Evolutionary conservation across 2,113 vertebrate genomes (phyloP), one percentile per base, ranked within the genome.

Genomic region (Leptodactylus fuscus): DNA sequence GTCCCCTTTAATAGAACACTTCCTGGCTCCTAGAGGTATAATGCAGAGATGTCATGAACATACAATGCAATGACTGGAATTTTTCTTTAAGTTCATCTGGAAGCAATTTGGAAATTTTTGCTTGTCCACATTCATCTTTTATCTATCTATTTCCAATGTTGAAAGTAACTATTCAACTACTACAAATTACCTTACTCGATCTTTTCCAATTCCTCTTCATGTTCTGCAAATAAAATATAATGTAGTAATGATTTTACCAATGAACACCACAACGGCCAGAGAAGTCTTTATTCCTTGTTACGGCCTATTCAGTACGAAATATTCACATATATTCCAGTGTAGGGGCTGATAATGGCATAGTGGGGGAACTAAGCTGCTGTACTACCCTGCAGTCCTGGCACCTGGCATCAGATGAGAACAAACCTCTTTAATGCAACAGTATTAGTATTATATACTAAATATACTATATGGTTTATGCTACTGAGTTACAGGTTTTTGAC

Each of bases 181-280:
- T 94, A 94, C 91, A 93, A 92, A 95, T 99, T 99, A 99, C 98
- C 97, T 99, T 99, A 97, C 97, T 97, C 94, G 97, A 96, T 96
- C 97, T 95, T 96, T 98, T 98, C 96, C 97, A 99, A 96, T 95
- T 98, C 96, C 97, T 98, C 97, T 96, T 97, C 96, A 97, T 96
- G 91, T 95, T 98, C 98, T 99, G 97, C 92, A 96, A 97, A 98
- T 93, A 93, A 98, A 97, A 98, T 95, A 98, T 93, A 98, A 94
- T 97, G 97, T 96, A 92, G 96, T 95, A 92, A 96, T 92, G 90
- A 93, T 92, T 90, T 55, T 78, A 55, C 32, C 49, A 78, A 9
- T 36, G 36, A 38, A 13, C 53, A 22, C 32, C 53, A 60, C 18
- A 79, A 36, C 22, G 53, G 53, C 76, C 76, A 79, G 77, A 80